Base-by-base conservation (phyloP, 2,888 invertebrate species). In the Drosophila flavopinicola region DNA sequence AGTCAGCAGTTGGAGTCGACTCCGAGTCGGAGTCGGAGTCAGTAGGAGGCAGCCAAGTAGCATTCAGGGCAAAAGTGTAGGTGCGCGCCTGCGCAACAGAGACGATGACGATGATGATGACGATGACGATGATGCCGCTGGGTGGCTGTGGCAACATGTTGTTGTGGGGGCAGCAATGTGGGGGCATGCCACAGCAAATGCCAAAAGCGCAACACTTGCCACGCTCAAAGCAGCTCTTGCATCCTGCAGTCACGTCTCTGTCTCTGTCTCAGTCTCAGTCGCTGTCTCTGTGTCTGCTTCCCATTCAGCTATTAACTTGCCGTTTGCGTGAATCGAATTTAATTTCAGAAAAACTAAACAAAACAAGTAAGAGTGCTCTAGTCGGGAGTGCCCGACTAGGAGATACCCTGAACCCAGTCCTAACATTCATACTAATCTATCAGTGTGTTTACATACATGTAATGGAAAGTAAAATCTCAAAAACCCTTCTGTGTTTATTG, bases 21-120 rank as follows among this genome's bases (percentile, higher is more conserved):
- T 37, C 37, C 10, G 17, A 49, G 47, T 32, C 13, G 11, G 11
- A 51, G 47, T 44, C 15, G 38, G 11, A 48, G 59, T 53, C 67
- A 74, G 83, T 80, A 64, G 80, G 79, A 80, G 77, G 80, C 64
- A 64, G 68, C 64, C 72, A 78, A 65, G 80, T 83, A 69, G 83
- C 83, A 75, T 74, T 70, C 59, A 58, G 70, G 70, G 60, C 82
- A 68, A 74, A 80, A 70, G 73, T 83, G 80, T 85, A 77, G 83
- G 78, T 75, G 72, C 69, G 65, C 59, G 73, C 64, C 63, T 69
- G 70, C 66, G 68, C 67, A 73, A 45, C 61, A 32, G 33, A 53
- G 10, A 42, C 37, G 30, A 24, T 53, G 44, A 32, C 44, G 23
- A 9, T 53, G 44, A 41, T 45, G 20, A n/a, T 37, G 7, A 23